phyloP scores from a whole-genome alignment of 1,140 invertebrate genomes.

The Eciton burchellii region DNA sequence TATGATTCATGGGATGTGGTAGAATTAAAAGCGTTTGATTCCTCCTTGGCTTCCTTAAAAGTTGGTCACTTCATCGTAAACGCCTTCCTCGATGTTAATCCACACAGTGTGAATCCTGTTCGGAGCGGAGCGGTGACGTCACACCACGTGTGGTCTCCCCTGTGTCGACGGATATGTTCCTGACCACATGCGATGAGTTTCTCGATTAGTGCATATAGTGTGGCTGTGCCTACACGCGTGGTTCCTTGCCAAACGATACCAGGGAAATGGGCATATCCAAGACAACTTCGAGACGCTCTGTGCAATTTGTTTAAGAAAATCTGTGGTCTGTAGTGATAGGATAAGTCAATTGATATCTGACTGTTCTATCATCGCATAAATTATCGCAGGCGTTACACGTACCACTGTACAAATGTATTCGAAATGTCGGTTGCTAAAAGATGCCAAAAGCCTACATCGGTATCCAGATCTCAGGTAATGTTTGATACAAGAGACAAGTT shows the following conservation, averaged over 20 bases:
- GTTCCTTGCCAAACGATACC: slow-evolving; percentile 10
- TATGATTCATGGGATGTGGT: not conserved
- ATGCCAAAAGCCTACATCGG: not conserved
- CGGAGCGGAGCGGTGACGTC: slow-evolving; percentile 28
- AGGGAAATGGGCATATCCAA: slow-evolving; percentile 8
- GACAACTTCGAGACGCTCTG: not conserved
- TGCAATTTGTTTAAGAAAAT: not conserved
- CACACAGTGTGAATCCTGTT: slow-evolving; percentile 17
- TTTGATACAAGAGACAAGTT: not conserved
- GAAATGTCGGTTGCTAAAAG: slow-evolving; percentile 21
- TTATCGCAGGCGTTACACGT: too few relatives aligned
- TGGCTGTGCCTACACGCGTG: slow-evolving; percentile 11
- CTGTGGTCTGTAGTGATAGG: not conserved
- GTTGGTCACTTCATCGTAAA: slow-evolving; percentile 11
- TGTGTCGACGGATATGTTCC: slow-evolving; percentile 60
- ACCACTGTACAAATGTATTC: slow-evolving; percentile 27
- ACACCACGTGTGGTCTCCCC: slow-evolving; percentile 48
- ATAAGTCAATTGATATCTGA: not conserved
- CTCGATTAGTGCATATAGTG: slow-evolving; percentile 70
- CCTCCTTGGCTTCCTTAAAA: not conserved
- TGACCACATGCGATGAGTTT: slow-evolving; percentile 69
- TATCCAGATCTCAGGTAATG: slow-evolving; percentile 30
- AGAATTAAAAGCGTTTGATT: not conserved
- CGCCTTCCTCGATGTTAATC: slow-evolving; percentile 9
- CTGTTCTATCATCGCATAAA: not conserved